Conservation (phyloP, 2,113 vertebrate genomes). For the Thinocorus orbignyianus region DNA sequence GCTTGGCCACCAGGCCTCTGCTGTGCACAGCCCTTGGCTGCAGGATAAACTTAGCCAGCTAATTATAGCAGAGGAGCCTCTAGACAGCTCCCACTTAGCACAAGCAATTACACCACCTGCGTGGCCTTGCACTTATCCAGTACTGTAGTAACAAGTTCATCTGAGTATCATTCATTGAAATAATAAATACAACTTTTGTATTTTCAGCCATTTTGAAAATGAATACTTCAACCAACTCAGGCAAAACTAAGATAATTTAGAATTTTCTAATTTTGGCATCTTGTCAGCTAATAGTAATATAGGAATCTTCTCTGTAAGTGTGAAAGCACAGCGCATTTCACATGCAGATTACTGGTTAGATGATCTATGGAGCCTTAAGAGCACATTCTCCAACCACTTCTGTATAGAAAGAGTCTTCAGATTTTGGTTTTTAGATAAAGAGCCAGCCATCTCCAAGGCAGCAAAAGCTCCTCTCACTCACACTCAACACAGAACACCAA, state of each 20-base stretch:
- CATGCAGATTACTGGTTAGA: neutral
- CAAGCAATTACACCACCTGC: no score
- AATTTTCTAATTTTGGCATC: neutral
- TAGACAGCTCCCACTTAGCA: neutral
- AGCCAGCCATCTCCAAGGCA: neutral
- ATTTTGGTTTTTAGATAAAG: neutral
- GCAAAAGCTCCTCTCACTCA: neutral
- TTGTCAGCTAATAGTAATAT: neutral
- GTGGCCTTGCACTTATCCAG: neutral
- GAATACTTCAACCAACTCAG: neutral
- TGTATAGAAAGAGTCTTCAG: neutral
- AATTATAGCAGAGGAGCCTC: accelerated
- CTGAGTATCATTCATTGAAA: neutral
- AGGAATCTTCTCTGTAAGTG: slow-evolving; percentile 5
- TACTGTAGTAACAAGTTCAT: neutral
- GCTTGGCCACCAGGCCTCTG: neutral
- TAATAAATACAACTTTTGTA: neutral
- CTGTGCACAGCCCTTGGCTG: no score
- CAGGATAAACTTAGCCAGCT: neutral
- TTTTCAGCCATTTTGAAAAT: neutral
- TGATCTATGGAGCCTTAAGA: slow-evolving; percentile 14
- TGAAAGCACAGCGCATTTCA: slow-evolving; percentile 27
- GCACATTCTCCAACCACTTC: neutral
- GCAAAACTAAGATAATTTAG: neutral
- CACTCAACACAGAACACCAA: neutral